Evolutionary conservation across 2,888 invertebrate genomes (phyloP).

Genomic region (Chromoteleia sp.): DNA sequence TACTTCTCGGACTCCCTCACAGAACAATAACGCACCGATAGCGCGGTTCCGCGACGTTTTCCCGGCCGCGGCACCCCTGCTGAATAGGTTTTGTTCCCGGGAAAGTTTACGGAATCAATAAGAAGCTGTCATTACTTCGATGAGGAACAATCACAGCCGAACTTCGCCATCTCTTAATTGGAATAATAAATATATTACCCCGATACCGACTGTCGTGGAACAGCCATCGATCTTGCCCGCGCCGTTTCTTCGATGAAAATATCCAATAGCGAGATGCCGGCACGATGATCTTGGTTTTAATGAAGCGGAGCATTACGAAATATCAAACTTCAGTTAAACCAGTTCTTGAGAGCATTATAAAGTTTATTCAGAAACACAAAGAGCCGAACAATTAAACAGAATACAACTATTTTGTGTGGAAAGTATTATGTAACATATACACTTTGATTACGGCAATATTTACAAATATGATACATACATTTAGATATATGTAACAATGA

Average conservation of each 20-base stretch:
- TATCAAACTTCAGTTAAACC: conserved; percentile 42
- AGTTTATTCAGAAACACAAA: background rate
- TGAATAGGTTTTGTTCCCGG: conserved; percentile 40
- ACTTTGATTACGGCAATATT: too few species aligned
- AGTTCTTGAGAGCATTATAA: background rate
- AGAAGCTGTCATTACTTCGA: conserved; percentile 48
- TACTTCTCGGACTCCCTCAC: conserved; percentile 45
- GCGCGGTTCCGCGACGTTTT: conserved; percentile 28
- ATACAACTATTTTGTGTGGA: too few species aligned
- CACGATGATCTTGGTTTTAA: conserved; percentile 41
- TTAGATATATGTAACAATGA: too few species aligned
- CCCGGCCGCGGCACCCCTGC: background rate
- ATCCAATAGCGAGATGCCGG: conserved; percentile 32
- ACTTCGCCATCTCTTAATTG: conserved; percentile 68
- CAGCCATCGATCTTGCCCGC: conserved; percentile 41
- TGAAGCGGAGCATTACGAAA: conserved; percentile 35
- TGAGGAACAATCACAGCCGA: conserved; percentile 45
- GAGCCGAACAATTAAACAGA: background rate
- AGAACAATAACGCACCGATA: conserved; percentile 42
- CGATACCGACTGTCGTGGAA: conserved; percentile 44
- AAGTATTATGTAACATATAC: too few species aligned
- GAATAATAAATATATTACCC: conserved; percentile 67
- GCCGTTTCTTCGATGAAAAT: conserved; percentile 34
- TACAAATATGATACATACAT: too few species aligned
- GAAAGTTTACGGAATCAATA: conserved; percentile 63